Base-by-base conservation (phyloP, 2,113 vertebrate species). In the Cochlearius cochlearius region DNA sequence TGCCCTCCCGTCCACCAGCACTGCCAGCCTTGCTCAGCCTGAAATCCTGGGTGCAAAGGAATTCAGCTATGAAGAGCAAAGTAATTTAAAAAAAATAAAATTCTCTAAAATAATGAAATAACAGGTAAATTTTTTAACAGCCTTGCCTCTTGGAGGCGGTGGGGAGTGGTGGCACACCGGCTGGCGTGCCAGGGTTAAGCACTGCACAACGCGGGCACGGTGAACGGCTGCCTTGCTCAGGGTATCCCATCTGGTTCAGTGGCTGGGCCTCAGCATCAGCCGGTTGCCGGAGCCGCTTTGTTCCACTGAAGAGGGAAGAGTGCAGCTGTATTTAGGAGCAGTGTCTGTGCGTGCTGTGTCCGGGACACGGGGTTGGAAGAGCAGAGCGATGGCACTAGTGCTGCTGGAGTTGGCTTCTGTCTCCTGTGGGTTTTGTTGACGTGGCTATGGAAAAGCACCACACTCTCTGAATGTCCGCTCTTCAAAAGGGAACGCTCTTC, bases 321-420 rank as follows among this genome's bases (percentile, higher is more conserved):
- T 2, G 34, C 41, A 43, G 26, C 25, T 14, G 27, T 6, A 2
- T 52, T 15, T 20, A 3, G 9, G 68, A 45, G 45, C 5, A 0
- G 10, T 4, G 23, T n/a, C 43, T 22, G 17, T 29, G 5, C 2
- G 2, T 22, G 53, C 34, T 23, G 8, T 8, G 39, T 30, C 12
- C 0, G 0, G 36, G 20, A 1, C 1, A 5, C 1, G 2, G 41
- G 62, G 36, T 39, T 53, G 80, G 29, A 34, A 3, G 55, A 6
- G 72, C 62, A 39, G 26, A 25, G 12, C 1, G 0, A 0, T 43
- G 76, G 43, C 50, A 13, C 30, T 3, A 0, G 3, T 49, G 69
- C 74, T 49, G 56, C 81, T 85, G 88, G 43, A 47, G n/a, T 34
- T 38, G 45, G 2, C 4, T 47, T 11, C 43, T 39, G 23, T 19